Conservation (phyloP, 2,113 vertebrate genomes). For the Lamprologus tigripictilis region DNA sequence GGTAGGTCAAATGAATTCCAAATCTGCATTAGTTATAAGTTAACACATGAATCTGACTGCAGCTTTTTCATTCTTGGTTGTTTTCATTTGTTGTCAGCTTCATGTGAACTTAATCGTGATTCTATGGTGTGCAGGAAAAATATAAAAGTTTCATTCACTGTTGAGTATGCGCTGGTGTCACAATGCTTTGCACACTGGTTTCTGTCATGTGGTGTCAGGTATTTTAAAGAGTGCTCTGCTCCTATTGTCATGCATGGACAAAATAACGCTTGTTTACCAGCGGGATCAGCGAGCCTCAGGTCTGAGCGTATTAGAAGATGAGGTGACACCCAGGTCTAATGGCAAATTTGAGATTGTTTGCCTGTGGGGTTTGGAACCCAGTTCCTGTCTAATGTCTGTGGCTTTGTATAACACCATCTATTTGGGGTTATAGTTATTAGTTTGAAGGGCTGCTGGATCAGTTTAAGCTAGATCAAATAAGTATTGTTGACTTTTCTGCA, state of each 20-base stretch:
- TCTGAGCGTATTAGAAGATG: background rate
- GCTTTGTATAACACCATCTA: background rate
- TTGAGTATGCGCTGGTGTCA: rapidly evolving
- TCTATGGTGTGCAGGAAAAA: background rate
- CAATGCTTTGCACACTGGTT: background rate
- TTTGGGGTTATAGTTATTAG: background rate
- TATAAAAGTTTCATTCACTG: background rate
- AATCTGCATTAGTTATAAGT: background rate
- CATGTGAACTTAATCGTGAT: background rate
- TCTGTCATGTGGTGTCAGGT: background rate
- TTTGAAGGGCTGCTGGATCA: background rate
- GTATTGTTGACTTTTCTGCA: background rate
- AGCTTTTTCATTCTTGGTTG: background rate
- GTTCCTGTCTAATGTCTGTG: background rate
- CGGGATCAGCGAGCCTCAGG: background rate
- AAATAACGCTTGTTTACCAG: background rate
- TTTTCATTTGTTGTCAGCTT: background rate
- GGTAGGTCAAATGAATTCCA: slow-evolving; percentile 42
- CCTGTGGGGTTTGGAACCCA: background rate
- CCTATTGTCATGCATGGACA: background rate
- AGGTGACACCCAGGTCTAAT: background rate
- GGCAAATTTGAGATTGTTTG: background rate
- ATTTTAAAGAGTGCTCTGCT: background rate
- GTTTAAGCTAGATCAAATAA: background rate
- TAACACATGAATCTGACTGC: background rate